Conservation (phyloP, 2,888 invertebrate genomes). For the Euzophera pinguis region DNA sequence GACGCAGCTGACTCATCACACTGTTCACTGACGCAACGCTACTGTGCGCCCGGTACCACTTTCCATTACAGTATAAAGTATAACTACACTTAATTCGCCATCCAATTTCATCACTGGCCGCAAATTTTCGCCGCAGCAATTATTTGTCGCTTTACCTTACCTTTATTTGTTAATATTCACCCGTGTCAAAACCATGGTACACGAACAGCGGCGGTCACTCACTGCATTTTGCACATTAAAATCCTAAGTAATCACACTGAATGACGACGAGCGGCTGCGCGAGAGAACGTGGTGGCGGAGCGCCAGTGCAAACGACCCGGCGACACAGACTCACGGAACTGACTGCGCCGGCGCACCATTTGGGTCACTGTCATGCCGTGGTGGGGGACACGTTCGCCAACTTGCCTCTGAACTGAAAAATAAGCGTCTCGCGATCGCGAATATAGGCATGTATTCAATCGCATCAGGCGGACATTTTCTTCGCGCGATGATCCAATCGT, state of each 20-base stretch:
- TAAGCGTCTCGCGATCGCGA: conserved; percentile 71
- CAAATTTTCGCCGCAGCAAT: conserved; percentile 18
- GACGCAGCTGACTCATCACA: conserved; percentile 69
- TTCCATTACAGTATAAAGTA: conserved; percentile 31
- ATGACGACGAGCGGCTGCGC: conserved; percentile 47
- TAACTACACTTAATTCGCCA: conserved; percentile 29
- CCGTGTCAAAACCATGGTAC: conserved; percentile 34
- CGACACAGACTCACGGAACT: conserved; percentile 72
- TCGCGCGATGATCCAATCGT: conserved; percentile 60
- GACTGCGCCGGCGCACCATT: conserved; percentile 76
- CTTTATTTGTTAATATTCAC: conserved; percentile 46
- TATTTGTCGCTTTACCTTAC: conserved; percentile 43
- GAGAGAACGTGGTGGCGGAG: conserved; percentile 25
- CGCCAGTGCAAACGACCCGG: conserved; percentile 27
- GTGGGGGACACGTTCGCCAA: conserved; percentile 67
- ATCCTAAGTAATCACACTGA: conserved; percentile 64
- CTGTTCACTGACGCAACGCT: conserved; percentile 40
- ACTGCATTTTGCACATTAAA: conserved; percentile 66
- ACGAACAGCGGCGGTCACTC: conserved; percentile 52
- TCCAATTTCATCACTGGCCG: conserved; percentile 28
- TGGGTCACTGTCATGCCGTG: conserved; percentile 77
- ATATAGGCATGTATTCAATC: conserved; percentile 71
- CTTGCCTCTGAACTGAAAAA: conserved; percentile 76
- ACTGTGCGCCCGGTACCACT: conserved; percentile 30
- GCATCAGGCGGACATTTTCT: conserved; percentile 66